These are phyloP conservation scores for Agrotis exclamationis DNA, from an alignment of 2,888 invertebrate species.

Conservation along the genomic window DNA sequence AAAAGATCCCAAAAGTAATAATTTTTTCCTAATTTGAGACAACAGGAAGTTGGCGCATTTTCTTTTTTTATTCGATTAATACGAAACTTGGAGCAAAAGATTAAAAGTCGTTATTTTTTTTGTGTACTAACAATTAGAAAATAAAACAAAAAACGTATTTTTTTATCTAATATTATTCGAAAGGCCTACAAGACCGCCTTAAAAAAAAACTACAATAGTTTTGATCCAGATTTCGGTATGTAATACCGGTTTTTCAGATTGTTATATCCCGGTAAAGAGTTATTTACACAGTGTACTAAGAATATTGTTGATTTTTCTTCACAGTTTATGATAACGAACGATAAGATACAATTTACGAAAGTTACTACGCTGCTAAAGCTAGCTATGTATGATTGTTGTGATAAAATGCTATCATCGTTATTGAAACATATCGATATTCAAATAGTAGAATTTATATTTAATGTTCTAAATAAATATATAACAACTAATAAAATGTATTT, in stretches of 20 bases:
- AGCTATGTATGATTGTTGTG: slow-evolving; percentile 30
- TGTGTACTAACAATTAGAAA: neutral
- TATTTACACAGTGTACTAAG: slow-evolving; percentile 26
- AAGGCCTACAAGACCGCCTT: slow-evolving; percentile 10
- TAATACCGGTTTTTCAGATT: slow-evolving; percentile 26
- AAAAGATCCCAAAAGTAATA: slow-evolving; percentile 1
- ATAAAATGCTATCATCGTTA: slow-evolving; percentile 37
- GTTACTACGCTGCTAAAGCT: neutral
- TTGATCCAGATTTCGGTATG: slow-evolving; percentile 12
- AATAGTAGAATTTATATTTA: slow-evolving; percentile 18
- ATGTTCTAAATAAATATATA: too few species aligned
- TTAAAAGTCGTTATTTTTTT: slow-evolving; percentile 4
- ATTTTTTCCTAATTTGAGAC: neutral
- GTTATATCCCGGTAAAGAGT: slow-evolving; percentile 23
- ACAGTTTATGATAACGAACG: slow-evolving; percentile 47
- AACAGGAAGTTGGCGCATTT: slow-evolving; percentile 18
- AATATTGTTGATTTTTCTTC: slow-evolving; percentile 49
- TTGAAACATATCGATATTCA: slow-evolving; percentile 17
- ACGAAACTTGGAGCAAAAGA: neutral
- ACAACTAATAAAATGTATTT: too few species aligned
- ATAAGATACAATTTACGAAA: slow-evolving; percentile 58
- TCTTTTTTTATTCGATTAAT: slow-evolving; percentile 16
- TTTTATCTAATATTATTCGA: neutral
- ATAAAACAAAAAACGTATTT: too few species aligned
- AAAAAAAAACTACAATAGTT: slow-evolving; percentile 8